Evolutionary conservation across 2,113 vertebrate genomes (phyloP), one percentile per base, ranked within the genome.

Genomic region (Ciconia boyciana): DNA sequence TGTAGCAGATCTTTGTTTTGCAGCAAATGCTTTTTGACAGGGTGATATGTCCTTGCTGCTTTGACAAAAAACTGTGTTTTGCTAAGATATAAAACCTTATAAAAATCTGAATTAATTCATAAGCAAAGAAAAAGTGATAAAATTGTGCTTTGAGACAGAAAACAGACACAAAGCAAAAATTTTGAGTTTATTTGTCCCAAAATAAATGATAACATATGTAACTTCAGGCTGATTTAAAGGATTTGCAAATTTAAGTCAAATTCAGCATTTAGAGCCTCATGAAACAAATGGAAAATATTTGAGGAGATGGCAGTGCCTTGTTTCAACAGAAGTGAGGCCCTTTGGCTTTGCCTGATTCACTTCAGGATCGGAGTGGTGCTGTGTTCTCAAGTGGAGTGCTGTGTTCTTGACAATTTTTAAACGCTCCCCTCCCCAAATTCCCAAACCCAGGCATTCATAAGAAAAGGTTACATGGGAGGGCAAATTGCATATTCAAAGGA

Each of bases 381-480:
- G 4, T 55, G 26, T 31, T 92, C 46, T 91, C 10, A 48, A 51
- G 39, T 34, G n/a, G 13, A 74, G 24, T 43, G 6, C 6, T 58
- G 4, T 55, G 26, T 31, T 92, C 46, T 91, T 9, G 55, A 43
- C 34, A 25, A 55, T 51, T 70, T 96, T 81, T 41, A 75, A 88
- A 51, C 3, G 6, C 9, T 62, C 10, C 9, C 10, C 8, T 24
- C 16, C 9, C 2, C 39, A 16, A 44, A 57, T 36, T 81, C 31
- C n/a, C 24, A 34, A 55, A 43, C 39, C 18, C 12, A 86, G 28
- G 11, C 5, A 8, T 10, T 79, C 0, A 0, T 26, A 55, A 6
- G 2, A 15, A n/a, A 48, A 72, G 5, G 20, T 76, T 69, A 57
- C 10, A 21, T 1, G 58, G 24, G 36, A 62, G 26, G 7, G 12